Evolutionary conservation across 23 tunicate species (phyloP).

Genomic region (Botrylloides violaceus): DNA sequence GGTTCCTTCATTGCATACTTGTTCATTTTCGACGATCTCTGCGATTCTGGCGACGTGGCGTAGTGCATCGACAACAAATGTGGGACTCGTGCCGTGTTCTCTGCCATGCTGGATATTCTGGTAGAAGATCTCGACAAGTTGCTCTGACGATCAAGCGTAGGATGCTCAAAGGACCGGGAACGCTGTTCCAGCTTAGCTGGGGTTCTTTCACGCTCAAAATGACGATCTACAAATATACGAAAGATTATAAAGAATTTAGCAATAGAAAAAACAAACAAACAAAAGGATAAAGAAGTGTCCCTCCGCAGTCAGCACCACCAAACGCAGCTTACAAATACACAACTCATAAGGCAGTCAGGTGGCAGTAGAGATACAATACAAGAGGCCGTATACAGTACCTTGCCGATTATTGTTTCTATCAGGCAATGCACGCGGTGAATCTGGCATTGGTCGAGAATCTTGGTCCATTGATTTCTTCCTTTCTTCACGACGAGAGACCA

Average conservation of each 20-base stretch:
- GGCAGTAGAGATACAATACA: no score
- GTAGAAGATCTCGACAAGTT: background rate
- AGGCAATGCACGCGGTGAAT: constrained; percentile 1
- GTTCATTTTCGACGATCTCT: background rate
- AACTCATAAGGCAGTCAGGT: no score
- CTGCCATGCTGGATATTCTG: background rate
- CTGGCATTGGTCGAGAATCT: background rate
- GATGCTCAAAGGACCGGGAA: background rate
- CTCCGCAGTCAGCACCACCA: no score
- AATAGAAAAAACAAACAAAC: no score
- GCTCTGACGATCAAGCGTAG: background rate
- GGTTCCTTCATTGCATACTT: background rate
- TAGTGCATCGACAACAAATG: background rate
- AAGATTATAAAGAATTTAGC: no score
- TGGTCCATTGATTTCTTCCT: background rate
- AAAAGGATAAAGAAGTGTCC: no score
- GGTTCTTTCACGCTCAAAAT: background rate
- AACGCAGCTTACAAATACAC: no score
- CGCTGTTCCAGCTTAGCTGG: background rate
- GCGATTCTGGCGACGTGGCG: background rate
- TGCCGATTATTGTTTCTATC: background rate
- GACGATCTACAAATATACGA: background rate
- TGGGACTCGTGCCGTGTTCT: background rate
- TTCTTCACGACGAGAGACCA: no score
- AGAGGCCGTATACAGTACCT: no score